phyloP scores from a whole-genome alignment of 1,140 invertebrate species.

The Pseudomyrmex sp. region DNA sequence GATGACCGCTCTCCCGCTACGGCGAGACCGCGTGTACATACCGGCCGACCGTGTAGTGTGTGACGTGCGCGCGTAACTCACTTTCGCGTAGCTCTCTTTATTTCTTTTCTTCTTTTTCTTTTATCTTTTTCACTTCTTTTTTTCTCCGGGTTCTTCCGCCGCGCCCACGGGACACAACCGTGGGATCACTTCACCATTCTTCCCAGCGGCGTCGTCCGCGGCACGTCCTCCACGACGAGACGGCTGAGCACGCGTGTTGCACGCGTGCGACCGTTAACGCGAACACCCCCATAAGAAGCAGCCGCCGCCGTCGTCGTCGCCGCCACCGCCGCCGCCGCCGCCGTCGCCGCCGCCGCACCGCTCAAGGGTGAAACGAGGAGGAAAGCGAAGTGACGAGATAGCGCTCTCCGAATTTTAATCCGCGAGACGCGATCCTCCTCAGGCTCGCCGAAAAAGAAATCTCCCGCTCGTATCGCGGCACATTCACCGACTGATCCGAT shows the following conservation, averaged over 20 bases:
- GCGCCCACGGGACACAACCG: conserved; percentile 62
- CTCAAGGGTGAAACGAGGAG: conserved; percentile 9
- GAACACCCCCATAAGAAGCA: conserved; percentile 40
- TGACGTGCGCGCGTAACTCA: too few species aligned
- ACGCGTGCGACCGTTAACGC: conserved; percentile 33
- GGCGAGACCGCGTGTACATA: conserved; percentile 66
- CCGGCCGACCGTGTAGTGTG: conserved; percentile 58
- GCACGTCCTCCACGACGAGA: conserved; percentile 7
- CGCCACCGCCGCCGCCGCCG: not conserved
- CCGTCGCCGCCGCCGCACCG: not conserved
- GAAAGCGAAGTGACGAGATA: not conserved
- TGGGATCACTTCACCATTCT: conserved; percentile 58
- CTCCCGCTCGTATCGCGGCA: conserved; percentile 25
- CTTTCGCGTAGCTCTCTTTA: conserved; percentile 15
- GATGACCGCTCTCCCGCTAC: conserved; percentile 57
- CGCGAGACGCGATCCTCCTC: conserved; percentile 1
- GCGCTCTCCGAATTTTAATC: conserved; percentile 8
- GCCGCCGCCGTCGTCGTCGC: not conserved
- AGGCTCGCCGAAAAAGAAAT: not conserved
- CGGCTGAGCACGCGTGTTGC: conserved; percentile 20
- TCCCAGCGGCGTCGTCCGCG: conserved; percentile 39
- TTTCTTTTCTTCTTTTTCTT: conserved; percentile 10
- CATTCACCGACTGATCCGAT: conserved; percentile 71
- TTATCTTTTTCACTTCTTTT: conserved; percentile 15
- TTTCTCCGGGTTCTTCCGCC: conserved; percentile 43